These are phyloP conservation scores for Podarcis cretensis DNA, from an alignment of 2,113 vertebrate species.

Conservation along the genomic window DNA sequence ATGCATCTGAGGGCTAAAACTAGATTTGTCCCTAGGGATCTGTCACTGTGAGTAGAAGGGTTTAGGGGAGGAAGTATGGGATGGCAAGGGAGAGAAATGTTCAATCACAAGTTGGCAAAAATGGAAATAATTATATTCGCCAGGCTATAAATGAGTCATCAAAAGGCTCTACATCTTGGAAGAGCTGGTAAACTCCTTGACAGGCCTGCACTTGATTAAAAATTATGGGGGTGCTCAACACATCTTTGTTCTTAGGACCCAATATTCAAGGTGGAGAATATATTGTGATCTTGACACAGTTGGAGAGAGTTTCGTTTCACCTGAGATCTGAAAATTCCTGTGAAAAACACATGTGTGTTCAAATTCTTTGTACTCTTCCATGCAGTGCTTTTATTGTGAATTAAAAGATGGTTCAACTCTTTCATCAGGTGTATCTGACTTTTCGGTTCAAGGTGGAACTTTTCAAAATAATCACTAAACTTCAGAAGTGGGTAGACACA, in stretches of 20 bases:
- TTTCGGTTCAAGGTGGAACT: neutral
- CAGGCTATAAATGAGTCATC: neutral
- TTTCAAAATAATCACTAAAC: neutral
- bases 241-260: neutral
- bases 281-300: neutral
- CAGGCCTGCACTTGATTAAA: neutral
- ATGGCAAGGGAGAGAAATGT: neutral
- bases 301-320: conserved; percentile 2
- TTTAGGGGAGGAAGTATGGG: neutral
- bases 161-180: conserved; percentile 15
- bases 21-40: conserved; percentile 26
- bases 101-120: conserved; percentile 26
- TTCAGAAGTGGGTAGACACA: neutral
- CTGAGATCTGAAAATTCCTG: conserved; percentile 8
- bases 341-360: rapidly evolving
- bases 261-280: neutral
- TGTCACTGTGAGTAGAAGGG: neutral
- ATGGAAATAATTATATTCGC: conserved; percentile 2
- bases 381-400: neutral
- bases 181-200: neutral
- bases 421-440: neutral
- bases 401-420: neutral
- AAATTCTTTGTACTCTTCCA: neutral
- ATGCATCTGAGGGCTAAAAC: conserved; percentile 11
- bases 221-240: neutral